Evolutionary conservation across 92 coral and sea anemone genomes (phyloP), one percentile per base, ranked within the genome.

Genomic region (Epizoanthus stellaris): DNA sequence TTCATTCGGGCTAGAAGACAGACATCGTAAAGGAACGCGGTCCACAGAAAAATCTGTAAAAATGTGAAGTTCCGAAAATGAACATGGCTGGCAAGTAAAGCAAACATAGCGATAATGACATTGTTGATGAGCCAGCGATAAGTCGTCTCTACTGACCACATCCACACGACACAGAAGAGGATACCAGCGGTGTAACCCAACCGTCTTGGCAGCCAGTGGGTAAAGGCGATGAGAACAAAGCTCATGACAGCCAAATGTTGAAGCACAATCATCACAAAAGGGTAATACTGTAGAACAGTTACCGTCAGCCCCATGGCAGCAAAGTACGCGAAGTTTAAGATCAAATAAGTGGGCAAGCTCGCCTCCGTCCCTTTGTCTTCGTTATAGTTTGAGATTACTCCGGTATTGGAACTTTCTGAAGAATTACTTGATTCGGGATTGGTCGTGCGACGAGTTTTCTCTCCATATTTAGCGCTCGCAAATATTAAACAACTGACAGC

Each of bases 31-130:
- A 96, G 23, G 42, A 96, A 95, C 6, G 99, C 99, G 5, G 97
- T 92, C 99, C 99, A 96, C 70, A 96, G 91, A 59, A 96, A 96
- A 5, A 96, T 96, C 88, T 96, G 99, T 54, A 96, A 70, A 65
- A 96, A 95, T 49, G 95, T 87, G 87, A 96, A 96, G 86, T 96
- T 96, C 14, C 95, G 87, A 82, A 96, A 96, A 80, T 93, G 99
- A 3, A 96, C 91, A 49, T 96, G 98, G 30, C 99, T 92, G 6
- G 98, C 94, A 73, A 96, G 67, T 8, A 96, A 86, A 12, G 99
- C 95, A 73, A 96, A 96, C 95, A 96, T 93, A 0, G 94, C 94
- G 14, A 96, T 94, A 5, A 96, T 94, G 1, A 93, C 21, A 52
- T 96, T 95, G 88, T 96, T 96, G 16, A 96, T 76, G 8, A 96